A percentile compares a stretch with the other conserved stretches of the same genome.
phyloP scores from a whole-genome alignment of 2,113 vertebrate species.

The Cynoglossus semilaevis region DNA sequence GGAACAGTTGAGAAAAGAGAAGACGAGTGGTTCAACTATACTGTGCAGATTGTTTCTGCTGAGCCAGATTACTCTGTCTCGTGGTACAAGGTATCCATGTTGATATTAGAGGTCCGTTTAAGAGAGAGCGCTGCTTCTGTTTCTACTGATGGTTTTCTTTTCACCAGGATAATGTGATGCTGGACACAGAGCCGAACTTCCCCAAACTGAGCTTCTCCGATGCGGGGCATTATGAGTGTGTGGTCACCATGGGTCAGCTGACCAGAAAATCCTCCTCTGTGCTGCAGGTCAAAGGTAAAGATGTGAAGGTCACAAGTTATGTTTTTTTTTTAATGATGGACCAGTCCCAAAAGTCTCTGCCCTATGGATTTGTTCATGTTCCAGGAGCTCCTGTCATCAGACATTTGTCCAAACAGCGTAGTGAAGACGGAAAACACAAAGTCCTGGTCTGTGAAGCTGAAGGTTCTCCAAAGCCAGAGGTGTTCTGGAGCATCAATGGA shows the following conservation, averaged over 20 bases:
- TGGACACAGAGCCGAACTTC: constrained; percentile 70
- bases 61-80: constrained; percentile 74
- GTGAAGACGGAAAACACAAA: constrained; percentile 80
- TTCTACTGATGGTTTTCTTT: constrained; percentile 25
- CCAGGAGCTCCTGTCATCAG: constrained; percentile 88
- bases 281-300: constrained; percentile 87
- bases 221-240: constrained; percentile 86
- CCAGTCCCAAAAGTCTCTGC: no score
- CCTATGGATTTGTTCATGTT: constrained; percentile 10
- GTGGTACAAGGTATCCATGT: constrained; percentile 85
- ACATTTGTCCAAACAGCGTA: constrained; percentile 77
- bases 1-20: constrained; percentile 80
- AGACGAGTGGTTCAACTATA: constrained; percentile 79
- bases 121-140: constrained; percentile 3
- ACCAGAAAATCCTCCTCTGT: constrained; percentile 80
- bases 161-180: constrained; percentile 61
- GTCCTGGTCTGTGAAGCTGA: constrained; percentile 87
- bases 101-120: background rate
- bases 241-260: constrained; percentile 74
- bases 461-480: constrained; percentile 88
- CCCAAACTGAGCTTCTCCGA: constrained; percentile 84
- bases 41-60: constrained; percentile 80
- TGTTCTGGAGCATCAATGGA: constrained; percentile 89
- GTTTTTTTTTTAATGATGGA: no score
- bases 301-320: background rate